phyloP scores from a whole-genome alignment of 2,113 vertebrate genomes.

The Campylomormyrus numenius region DNA sequence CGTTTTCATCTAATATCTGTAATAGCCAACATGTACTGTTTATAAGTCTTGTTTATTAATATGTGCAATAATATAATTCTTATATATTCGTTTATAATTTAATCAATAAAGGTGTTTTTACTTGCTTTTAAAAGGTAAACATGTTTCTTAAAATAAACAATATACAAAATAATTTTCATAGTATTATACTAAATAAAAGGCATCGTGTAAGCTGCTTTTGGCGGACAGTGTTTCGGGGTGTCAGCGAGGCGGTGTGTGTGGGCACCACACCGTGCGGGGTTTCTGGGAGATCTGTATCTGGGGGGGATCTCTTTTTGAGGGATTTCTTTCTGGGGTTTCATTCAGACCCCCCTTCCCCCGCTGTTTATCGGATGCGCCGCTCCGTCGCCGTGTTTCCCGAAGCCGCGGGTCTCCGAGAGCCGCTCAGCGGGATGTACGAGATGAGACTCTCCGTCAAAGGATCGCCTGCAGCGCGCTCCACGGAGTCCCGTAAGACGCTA shows the following conservation, averaged over 20 bases:
- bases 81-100: not conserved
- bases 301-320: not conserved
- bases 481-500: slow-evolving; percentile 65
- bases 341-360: not conserved
- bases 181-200: not conserved
- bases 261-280: not conserved
- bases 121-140: not conserved
- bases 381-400: slow-evolving; percentile 60
- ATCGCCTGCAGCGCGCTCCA: slow-evolving; percentile 67
- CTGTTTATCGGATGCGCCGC: not conserved
- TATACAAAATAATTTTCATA: not conserved
- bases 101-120: not conserved
- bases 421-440: slow-evolving; percentile 64
- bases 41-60: not conserved
- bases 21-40: not conserved
- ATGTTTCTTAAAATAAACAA: not conserved
- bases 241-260: not conserved
- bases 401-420: slow-evolving; percentile 66
- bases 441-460: slow-evolving; percentile 74
- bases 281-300: not conserved
- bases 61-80: not conserved
- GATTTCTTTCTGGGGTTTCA: not conserved
- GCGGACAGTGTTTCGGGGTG: not conserved
- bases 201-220: not conserved
- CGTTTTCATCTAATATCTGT: not conserved